Percentiles rank a stretch among this genome's conserved stretches.
Evolutionary conservation across 2,113 vertebrate species (phyloP).

Genomic region (Pipra filicauda): DNA sequence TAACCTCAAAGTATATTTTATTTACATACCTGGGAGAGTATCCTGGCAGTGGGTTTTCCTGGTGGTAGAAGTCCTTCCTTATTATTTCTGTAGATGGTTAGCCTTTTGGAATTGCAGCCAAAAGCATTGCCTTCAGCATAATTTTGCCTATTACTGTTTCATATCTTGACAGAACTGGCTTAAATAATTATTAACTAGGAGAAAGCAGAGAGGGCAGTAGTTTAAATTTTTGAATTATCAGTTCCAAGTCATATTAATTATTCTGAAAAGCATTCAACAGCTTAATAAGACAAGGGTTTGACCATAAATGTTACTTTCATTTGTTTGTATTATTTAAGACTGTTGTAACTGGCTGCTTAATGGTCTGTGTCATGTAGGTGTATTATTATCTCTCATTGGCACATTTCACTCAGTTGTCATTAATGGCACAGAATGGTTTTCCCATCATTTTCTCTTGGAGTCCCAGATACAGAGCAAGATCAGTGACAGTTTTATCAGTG

Average conservation of each 20-base stretch:
- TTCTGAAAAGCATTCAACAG: constrained; percentile 33
- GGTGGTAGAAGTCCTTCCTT: not conserved
- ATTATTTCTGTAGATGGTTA: not conserved
- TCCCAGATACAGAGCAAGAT: constrained; percentile 21
- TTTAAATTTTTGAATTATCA: constrained; percentile 38
- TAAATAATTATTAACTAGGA: constrained; percentile 4
- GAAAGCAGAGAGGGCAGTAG: not conserved
- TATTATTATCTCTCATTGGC: constrained; percentile 55
- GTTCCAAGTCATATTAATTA: constrained; percentile 46
- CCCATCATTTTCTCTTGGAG: constrained; percentile 37
- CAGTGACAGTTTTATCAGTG: constrained; percentile 53
- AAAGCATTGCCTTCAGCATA: not conserved
- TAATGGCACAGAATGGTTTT: constrained; percentile 36
- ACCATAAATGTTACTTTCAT: constrained; percentile 35
- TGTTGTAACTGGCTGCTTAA: constrained; percentile 50
- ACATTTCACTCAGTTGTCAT: constrained; percentile 52
- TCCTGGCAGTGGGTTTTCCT: not conserved
- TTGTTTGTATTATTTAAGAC: constrained; percentile 41
- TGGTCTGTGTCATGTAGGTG: constrained; percentile 55
- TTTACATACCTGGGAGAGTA: not conserved
- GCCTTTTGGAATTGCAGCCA: not conserved
- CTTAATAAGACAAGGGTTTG: constrained; percentile 55
- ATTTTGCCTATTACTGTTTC: not conserved
- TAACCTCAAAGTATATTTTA: not conserved
- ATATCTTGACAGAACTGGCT: not conserved